Evolutionary conservation across 2,888 invertebrate genomes (phyloP).

Genomic region (Leucozona laternaria): DNA sequence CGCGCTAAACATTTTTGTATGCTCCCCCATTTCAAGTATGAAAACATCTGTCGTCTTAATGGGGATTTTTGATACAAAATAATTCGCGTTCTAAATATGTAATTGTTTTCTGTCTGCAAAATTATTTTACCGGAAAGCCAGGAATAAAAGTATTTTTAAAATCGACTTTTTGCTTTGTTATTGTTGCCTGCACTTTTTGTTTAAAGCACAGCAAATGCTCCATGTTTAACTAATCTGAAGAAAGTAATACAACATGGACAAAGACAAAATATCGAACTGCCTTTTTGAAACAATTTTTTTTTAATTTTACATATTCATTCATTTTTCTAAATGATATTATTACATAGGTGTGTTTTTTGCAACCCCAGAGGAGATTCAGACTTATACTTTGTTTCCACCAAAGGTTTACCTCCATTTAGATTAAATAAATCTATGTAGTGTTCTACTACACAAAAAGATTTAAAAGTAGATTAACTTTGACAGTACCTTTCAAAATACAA

Average conservation of each 20-base stretch:
- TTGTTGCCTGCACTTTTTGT: not conserved
- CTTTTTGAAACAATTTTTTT: too few relatives aligned
- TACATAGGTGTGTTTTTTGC: too few relatives aligned
- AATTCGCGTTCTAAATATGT: slow-evolving; percentile 34
- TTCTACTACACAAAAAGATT: too few relatives aligned
- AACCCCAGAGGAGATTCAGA: too few relatives aligned
- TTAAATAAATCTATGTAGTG: too few relatives aligned
- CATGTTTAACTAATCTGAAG: not conserved
- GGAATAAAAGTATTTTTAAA: not conserved
- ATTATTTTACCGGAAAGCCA: slow-evolving; percentile 2
- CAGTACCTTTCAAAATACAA: too few relatives aligned
- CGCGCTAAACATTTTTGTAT: slow-evolving; percentile 58
- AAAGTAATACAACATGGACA: not conserved
- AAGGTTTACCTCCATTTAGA: too few relatives aligned
- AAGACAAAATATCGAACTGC: too few relatives aligned
- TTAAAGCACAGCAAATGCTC: not conserved
- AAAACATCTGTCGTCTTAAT: slow-evolving; percentile 61
- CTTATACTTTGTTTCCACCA: too few relatives aligned
- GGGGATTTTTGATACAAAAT: slow-evolving; percentile 33
- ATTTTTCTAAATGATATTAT: too few relatives aligned
- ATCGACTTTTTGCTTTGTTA: not conserved
- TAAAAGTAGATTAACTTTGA: too few relatives aligned
- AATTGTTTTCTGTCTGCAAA: slow-evolving; percentile 49
- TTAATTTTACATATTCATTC: too few relatives aligned
- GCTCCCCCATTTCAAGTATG: slow-evolving; percentile 32